Base-by-base conservation (phyloP, 2,888 invertebrate genomes). In the Tribolium freemani region DNA sequence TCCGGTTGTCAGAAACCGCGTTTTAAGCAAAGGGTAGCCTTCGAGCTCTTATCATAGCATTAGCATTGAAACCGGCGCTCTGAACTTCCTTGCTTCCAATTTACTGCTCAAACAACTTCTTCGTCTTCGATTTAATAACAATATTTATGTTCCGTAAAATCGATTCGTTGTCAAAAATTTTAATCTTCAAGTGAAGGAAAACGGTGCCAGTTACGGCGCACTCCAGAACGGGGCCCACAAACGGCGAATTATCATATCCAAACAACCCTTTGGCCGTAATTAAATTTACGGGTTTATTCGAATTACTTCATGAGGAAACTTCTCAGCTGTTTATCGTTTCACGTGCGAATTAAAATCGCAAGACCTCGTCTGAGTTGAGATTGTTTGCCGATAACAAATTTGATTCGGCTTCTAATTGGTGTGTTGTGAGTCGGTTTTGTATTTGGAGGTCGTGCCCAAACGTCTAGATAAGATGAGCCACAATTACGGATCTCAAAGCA, bases 401-500 rank as follows among this genome's bases (percentile, higher is more conserved):
- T 38, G 21, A 51, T 51, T 21, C 21, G 16, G 21, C 10, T 31
- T 13, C 20, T 58, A 58, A 58, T 58, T 58, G 58, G 45, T 44
- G 58, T 58, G 45, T 45, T 38, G 10, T 56, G 31, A 38, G 38
- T 6, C 38, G 9, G 56, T 26, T 38, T 38, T 38, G 38, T 38
- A 38, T 38, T 9, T 38, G 38, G 38, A 38, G 38, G 38, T 38
- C 38, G 38, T 38, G 38, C 48, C 11, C 11, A 48, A 48, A 48
- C 6, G 26, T 6, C 5, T 21, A 63, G 69, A 69, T 69, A 69
- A 69, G 69, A 69, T 61, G 69, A 38, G 60, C 53, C 51, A 50
- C 60, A 69, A 69, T 69, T 60, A 57, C 68, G 20, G 16, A 46
- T 68, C 38, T 69, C 69, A 60, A 60, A 56, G 69, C 69, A 69